Conservation (phyloP, 2,113 vertebrate genomes). For the Lontra canadensis region DNA sequence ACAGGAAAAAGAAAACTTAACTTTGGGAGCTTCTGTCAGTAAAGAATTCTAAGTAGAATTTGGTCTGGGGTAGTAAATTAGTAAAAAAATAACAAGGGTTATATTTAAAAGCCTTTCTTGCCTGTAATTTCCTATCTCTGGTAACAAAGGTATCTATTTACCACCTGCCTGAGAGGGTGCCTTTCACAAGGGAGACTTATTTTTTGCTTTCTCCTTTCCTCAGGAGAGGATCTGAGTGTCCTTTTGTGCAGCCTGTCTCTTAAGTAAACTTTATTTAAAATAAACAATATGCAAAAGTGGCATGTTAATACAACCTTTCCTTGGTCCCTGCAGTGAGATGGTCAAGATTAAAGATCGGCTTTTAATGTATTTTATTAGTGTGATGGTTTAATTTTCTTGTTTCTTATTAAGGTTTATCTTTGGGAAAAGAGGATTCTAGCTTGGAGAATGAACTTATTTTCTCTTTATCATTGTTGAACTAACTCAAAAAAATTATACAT, state of each 20-base stretch:
- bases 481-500: background rate
- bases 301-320: background rate
- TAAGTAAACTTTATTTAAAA: background rate
- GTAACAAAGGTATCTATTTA: background rate
- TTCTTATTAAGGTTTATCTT: conserved; percentile 21
- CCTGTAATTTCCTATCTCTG: background rate
- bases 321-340: background rate
- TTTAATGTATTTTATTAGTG: background rate
- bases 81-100: background rate
- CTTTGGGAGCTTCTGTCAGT: background rate
- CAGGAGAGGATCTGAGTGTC: background rate
- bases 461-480: conserved; percentile 24
- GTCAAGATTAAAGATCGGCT: background rate
- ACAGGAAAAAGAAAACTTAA: background rate
- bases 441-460: background rate
- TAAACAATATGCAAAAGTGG: background rate
- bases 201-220: background rate
- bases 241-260: background rate
- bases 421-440: background rate
- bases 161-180: background rate
- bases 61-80: background rate
- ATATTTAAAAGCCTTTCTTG: background rate
- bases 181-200: background rate
- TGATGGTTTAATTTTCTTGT: conserved; percentile 1
- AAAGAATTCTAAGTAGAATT: background rate